These are phyloP conservation scores for Upupa epops DNA, from an alignment of 2,113 vertebrate species.

Conservation along the genomic window DNA sequence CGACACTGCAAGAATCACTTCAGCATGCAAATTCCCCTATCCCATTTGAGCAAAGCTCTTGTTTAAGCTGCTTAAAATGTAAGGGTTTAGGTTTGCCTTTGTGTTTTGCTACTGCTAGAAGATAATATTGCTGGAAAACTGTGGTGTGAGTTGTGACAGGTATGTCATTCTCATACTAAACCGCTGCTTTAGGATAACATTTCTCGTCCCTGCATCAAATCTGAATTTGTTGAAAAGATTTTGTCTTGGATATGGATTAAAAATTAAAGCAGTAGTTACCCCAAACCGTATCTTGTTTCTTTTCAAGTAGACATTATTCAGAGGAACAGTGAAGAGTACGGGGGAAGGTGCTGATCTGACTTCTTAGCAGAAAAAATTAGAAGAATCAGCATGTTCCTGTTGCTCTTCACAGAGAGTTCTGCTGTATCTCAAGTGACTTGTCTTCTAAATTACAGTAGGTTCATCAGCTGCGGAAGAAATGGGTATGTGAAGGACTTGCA, in stretches of 20 bases:
- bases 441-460: background rate
- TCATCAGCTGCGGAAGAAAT: constrained; percentile 12
- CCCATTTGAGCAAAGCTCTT: constrained; percentile 25
- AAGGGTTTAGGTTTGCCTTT: background rate
- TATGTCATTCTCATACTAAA: background rate
- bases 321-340: background rate
- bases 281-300: background rate
- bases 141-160: background rate
- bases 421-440: background rate
- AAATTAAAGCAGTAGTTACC: background rate
- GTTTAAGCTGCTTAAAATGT: constrained; percentile 42
- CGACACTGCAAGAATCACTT: constrained; percentile 22
- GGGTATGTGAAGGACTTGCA: constrained; percentile 6
- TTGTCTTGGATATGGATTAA: background rate
- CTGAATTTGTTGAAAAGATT: background rate
- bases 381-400: background rate
- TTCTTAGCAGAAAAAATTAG: background rate
- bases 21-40: constrained; percentile 29
- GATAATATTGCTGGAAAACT: background rate
- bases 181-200: background rate
- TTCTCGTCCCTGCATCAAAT: background rate
- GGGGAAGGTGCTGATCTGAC: background rate
- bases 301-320: background rate
- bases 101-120: constrained; percentile 30
- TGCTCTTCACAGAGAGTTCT: background rate